Evolutionary conservation across 2,113 vertebrate genomes (phyloP).

Genomic region (Gopherus evgoodei): DNA sequence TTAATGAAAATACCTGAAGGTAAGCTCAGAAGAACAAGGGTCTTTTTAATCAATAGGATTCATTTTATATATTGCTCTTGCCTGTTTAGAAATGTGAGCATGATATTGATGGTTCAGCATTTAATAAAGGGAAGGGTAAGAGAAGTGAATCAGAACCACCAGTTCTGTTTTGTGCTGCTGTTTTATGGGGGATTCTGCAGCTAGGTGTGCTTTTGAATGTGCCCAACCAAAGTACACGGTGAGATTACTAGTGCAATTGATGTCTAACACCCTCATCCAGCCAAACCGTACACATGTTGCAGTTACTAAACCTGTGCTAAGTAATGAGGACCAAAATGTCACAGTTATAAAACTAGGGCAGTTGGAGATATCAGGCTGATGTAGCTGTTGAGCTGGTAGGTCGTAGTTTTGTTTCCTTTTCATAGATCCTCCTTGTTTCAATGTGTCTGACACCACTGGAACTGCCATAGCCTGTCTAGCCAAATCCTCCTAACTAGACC

Average conservation of each 20-base stretch:
- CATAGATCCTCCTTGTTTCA: neutral
- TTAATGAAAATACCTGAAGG: neutral
- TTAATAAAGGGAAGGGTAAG: neutral
- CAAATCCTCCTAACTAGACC: neutral
- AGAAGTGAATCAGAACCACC: neutral
- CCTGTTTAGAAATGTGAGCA: too few species aligned
- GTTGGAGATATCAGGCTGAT: neutral
- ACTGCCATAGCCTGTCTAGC: neutral
- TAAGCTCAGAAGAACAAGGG: neutral
- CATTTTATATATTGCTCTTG: neutral
- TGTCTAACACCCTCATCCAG: neutral
- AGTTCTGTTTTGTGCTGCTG: neutral
- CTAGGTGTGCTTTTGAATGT: neutral
- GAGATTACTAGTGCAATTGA: neutral
- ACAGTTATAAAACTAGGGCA: neutral
- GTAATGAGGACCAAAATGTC: fast-evolving
- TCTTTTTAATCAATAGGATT: neutral
- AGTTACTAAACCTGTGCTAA: neutral
- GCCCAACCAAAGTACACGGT: neutral
- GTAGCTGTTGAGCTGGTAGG: fast-evolving
- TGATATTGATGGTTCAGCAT: neutral
- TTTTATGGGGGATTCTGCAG: neutral
- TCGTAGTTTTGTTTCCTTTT: fast-evolving
- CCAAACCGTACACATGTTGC: neutral
- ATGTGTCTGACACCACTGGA: neutral